Conservation (phyloP, 2,797 vertebrate species). For the Silurus aristotelis region DNA sequence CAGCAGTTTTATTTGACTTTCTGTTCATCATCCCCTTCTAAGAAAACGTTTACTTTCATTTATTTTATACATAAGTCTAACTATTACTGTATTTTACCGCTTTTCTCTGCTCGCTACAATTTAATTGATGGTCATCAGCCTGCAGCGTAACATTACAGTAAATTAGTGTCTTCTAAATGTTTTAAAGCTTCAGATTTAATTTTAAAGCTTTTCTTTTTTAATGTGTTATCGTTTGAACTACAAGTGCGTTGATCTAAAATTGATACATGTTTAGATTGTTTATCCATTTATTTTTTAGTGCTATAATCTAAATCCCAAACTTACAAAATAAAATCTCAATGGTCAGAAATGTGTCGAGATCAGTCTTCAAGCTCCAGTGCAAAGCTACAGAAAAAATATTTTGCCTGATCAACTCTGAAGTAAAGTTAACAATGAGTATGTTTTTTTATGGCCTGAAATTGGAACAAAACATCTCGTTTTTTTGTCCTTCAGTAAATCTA, state of each 20-base stretch:
- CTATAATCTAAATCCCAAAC: too few species aligned
- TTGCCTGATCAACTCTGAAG: background rate
- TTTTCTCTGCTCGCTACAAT: background rate
- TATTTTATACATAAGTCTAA: background rate
- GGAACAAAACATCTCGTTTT: background rate
- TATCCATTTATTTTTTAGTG: too few species aligned
- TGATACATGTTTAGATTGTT: background rate
- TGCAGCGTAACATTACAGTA: background rate
- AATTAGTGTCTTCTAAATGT: background rate
- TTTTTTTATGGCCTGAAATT: slow-evolving; percentile 25
- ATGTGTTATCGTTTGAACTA: background rate
- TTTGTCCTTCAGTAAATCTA: slow-evolving; percentile 37
- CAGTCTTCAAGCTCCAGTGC: background rate
- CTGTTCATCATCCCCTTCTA: background rate
- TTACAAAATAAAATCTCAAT: background rate
- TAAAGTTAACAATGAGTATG: background rate
- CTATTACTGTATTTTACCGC: background rate
- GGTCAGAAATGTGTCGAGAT: too few species aligned
- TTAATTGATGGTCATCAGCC: background rate
- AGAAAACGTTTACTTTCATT: background rate
- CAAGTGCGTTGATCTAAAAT: background rate
- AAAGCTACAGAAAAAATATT: background rate
- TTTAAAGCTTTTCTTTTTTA: too few species aligned
- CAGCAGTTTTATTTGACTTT: background rate
- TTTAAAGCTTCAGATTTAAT: too few species aligned